Evolutionary conservation across 2,888 invertebrate genomes (phyloP).

Genomic region (Lasioglossum pauxillum): DNA sequence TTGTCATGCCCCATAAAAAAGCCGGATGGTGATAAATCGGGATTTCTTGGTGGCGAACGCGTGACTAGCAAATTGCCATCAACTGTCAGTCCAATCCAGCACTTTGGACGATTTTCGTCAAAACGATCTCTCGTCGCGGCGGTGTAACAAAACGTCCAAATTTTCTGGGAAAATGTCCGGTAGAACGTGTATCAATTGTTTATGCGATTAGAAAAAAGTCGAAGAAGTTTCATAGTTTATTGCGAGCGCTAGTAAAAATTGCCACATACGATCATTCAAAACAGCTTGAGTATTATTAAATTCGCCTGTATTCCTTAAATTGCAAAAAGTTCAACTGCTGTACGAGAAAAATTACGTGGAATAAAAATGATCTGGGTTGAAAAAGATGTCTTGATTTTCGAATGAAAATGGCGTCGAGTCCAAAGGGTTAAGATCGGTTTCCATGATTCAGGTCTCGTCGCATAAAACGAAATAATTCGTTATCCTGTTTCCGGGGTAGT

Average conservation of each 20-base stretch:
- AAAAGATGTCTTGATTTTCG: too few relatives aligned
- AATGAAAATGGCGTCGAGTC: too few relatives aligned
- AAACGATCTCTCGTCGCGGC: not conserved
- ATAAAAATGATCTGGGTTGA: too few relatives aligned
- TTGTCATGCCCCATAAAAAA: not conserved
- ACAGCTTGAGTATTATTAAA: too few relatives aligned
- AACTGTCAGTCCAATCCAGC: not conserved
- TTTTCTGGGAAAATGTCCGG: not conserved
- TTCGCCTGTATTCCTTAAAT: too few relatives aligned
- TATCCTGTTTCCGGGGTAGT: not conserved
- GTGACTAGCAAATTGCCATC: slow-evolving; percentile 4
- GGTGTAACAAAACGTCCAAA: not conserved
- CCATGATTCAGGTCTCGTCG: not conserved
- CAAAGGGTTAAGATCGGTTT: not conserved
- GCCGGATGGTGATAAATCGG: not conserved
- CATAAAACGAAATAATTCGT: not conserved
- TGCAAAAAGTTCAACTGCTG: too few relatives aligned
- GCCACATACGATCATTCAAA: too few relatives aligned
- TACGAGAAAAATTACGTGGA: too few relatives aligned
- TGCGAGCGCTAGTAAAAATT: too few relatives aligned
- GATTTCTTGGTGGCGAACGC: not conserved
- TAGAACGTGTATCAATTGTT: too few relatives aligned
- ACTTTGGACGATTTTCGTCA: not conserved
- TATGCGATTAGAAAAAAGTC: too few relatives aligned
- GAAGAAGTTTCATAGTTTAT: too few relatives aligned